phyloP scores from a whole-genome alignment of 2,888 invertebrate genomes.

The Caenorhabditis sulstoni region DNA sequence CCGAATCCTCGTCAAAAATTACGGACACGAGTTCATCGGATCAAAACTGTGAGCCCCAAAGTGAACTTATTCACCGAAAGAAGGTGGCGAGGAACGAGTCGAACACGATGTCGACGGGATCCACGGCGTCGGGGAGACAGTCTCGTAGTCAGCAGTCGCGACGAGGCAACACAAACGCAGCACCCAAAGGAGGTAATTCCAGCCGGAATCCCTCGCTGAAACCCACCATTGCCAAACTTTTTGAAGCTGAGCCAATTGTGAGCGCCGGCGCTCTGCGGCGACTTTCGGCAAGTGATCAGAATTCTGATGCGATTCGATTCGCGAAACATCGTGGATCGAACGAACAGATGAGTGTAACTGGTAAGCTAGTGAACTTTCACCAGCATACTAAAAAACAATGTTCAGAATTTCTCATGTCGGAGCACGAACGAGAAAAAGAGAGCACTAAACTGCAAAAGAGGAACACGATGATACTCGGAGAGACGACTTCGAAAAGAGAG shows the following conservation, averaged over 20 bases:
- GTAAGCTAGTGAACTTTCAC: neutral
- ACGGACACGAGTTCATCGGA: conserved; percentile 47
- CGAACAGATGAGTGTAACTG: conserved; percentile 45
- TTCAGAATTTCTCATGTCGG: conserved; percentile 47
- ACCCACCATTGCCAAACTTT: conserved; percentile 25
- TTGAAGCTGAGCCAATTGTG: conserved; percentile 15
- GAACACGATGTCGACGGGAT: conserved; percentile 41
- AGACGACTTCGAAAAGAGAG: neutral
- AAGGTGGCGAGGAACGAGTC: conserved; percentile 49
- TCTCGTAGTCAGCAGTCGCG: conserved; percentile 53
- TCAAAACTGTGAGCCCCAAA: conserved; percentile 13
- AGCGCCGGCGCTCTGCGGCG: conserved; percentile 40
- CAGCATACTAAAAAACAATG: neutral
- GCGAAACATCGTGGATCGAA: conserved; percentile 25
- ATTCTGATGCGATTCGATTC: conserved; percentile 30
- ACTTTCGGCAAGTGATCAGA: conserved; percentile 54
- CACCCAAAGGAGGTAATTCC: neutral
- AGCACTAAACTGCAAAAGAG: conserved; percentile 24
- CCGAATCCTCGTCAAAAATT: neutral
- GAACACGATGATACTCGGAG: conserved; percentile 31
- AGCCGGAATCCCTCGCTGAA: neutral
- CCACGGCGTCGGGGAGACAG: conserved; percentile 48
- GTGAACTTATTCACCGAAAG: conserved; percentile 7
- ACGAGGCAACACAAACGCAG: conserved; percentile 50
- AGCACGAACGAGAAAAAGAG: conserved; percentile 20